A percentile compares a stretch with the other conserved stretches of the same genome.
Evolutionary conservation across 1,140 invertebrate genomes (phyloP).

Genomic region (Leguminivora glycinivorella): DNA sequence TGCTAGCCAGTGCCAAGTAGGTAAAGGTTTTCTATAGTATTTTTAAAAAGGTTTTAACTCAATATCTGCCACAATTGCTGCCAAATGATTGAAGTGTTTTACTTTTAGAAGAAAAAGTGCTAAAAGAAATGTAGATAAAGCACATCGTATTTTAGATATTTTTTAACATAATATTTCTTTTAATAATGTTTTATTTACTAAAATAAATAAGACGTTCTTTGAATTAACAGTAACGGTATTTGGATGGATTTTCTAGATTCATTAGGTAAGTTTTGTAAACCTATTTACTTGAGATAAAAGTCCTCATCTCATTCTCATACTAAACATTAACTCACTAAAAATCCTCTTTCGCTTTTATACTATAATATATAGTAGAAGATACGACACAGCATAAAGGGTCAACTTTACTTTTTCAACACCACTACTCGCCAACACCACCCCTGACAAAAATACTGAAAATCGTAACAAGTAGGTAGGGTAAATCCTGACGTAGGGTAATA

Average conservation of each 20-base stretch:
- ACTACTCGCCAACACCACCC: no score
- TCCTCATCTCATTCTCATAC: neutral
- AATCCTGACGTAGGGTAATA: no score
- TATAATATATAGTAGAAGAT: no score
- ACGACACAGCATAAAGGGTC: no score
- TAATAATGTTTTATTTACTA: neutral
- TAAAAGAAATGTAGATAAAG: neutral
- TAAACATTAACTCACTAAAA: no score
- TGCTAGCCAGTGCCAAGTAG: no score
- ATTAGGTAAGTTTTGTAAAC: constrained; percentile 41
- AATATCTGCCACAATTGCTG: neutral
- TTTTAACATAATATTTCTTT: neutral
- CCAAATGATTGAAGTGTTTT: neutral
- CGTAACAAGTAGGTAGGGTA: no score
- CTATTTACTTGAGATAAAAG: neutral
- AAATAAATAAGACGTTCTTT: neutral
- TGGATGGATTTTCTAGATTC: constrained; percentile 59
- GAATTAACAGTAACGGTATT: neutral
- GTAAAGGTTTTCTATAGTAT: no score
- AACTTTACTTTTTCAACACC: no score
- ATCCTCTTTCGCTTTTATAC: no score
- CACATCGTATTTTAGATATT: neutral
- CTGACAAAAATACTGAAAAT: no score
- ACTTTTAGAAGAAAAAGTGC: neutral
- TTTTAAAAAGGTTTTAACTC: neutral